Percentiles rank a stretch among this genome's conserved stretches.
Evolutionary conservation across 1,140 invertebrate genomes (phyloP).

Genomic region (Theocolax elegans): DNA sequence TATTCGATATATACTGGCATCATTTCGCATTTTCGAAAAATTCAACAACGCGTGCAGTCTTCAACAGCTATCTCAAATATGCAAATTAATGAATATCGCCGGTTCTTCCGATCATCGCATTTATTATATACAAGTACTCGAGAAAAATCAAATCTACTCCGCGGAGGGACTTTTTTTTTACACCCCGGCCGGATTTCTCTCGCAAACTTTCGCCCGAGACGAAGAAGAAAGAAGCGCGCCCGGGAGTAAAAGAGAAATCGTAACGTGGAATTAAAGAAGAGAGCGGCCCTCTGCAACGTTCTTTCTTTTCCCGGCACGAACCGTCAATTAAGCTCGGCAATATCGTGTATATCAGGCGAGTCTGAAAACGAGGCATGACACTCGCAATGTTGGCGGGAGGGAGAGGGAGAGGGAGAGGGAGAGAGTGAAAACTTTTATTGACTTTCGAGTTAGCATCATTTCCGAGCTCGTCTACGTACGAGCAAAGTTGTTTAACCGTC

Average conservation of each 20-base stretch:
- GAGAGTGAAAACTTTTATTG: constrained; percentile 25
- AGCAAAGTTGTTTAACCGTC: neutral
- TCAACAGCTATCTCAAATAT: no score
- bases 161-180: constrained; percentile 13
- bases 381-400: no score
- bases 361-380: neutral
- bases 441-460: constrained; percentile 19
- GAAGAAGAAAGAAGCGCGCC: constrained; percentile 12
- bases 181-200: no score
- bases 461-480: neutral
- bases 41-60: no score
- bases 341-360: neutral
- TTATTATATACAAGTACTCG: no score
- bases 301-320: constrained; percentile 1
- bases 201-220: no score
- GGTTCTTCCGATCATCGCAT: no score
- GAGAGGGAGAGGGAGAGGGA: no score
- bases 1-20: no score
- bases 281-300: constrained; percentile 18
- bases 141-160: no score
- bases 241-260: neutral
- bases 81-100: no score
- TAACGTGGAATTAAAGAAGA: constrained; percentile 35
- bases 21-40: no score
- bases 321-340: constrained; percentile 4